Conservation (phyloP, 2,888 invertebrate species). For the Volucella inflata region DNA sequence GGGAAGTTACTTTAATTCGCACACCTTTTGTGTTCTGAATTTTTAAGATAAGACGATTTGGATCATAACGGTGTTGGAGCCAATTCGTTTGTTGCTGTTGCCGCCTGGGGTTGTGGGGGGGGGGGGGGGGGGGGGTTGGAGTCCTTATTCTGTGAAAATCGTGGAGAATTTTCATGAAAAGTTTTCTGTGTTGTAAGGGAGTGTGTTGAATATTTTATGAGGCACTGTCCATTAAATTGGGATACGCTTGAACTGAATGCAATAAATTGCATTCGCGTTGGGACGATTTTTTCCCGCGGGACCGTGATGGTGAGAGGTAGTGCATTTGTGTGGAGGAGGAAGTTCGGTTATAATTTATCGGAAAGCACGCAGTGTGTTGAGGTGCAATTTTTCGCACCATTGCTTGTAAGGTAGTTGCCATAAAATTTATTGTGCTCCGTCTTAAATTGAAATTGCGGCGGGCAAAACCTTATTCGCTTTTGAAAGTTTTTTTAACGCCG, state of each 20-base stretch:
- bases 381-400: conserved; percentile 18
- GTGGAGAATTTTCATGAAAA: conserved; percentile 25
- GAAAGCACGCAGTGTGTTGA: background rate
- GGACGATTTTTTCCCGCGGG: background rate
- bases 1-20: conserved; percentile 53
- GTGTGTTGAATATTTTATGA: conserved; percentile 45
- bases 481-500: too few species aligned
- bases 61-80: conserved; percentile 17
- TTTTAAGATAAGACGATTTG: conserved; percentile 49
- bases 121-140: too few species aligned
- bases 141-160: conserved; percentile 30
- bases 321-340: background rate
- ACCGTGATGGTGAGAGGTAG: background rate
- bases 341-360: conserved; percentile 3
- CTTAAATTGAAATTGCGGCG: too few species aligned
- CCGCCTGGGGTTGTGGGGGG: background rate
- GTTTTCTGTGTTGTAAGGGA: conserved; percentile 8
- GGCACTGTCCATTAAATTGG: conserved; percentile 3
- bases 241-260: conserved; percentile 19
- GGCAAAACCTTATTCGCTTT: too few species aligned
- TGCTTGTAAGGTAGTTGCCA: background rate
- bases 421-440: background rate
- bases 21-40: conserved; percentile 55
- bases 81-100: background rate
- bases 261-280: conserved; percentile 40